Evolutionary conservation across 92 coral and sea anemone genomes (phyloP).

Genomic region (Blastomussa wellsi): DNA sequence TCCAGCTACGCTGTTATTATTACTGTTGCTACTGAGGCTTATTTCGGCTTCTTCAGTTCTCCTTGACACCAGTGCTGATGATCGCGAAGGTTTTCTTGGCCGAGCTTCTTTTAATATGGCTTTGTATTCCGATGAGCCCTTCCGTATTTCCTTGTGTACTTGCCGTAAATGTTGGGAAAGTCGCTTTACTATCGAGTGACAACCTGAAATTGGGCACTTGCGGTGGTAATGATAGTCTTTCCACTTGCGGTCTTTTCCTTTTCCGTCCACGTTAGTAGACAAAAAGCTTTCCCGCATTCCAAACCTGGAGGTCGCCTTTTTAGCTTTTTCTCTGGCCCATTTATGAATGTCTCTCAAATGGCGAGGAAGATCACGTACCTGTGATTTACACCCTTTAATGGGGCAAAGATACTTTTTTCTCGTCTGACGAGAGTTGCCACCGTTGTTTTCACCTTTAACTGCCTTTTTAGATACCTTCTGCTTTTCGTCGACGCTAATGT

Average conservation of each 20-base stretch:
- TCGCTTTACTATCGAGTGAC: background rate
- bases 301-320: background rate
- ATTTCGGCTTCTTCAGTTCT: too few relatives aligned
- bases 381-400: background rate
- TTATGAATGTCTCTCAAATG: background rate
- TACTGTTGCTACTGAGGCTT: background rate
- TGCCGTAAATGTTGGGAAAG: background rate
- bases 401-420: background rate
- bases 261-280: background rate
- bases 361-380: background rate
- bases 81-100: background rate
- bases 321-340: background rate
- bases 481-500: background rate
- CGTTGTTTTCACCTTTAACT: background rate
- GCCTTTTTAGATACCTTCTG: background rate
- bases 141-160: constrained; percentile 2
- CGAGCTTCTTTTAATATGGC: background rate
- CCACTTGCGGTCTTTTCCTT: background rate
- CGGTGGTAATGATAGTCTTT: constrained; percentile 8
- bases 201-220: background rate
- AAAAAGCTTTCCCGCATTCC: background rate
- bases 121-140: background rate
- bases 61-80: background rate
- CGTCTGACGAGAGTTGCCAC: background rate
- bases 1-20: background rate